A percentile compares a stretch with the other conserved stretches of the same genome.
These are phyloP conservation scores for Drosophila falleni DNA, from an alignment of 2,888 invertebrate genomes.

Conservation along the genomic window DNA sequence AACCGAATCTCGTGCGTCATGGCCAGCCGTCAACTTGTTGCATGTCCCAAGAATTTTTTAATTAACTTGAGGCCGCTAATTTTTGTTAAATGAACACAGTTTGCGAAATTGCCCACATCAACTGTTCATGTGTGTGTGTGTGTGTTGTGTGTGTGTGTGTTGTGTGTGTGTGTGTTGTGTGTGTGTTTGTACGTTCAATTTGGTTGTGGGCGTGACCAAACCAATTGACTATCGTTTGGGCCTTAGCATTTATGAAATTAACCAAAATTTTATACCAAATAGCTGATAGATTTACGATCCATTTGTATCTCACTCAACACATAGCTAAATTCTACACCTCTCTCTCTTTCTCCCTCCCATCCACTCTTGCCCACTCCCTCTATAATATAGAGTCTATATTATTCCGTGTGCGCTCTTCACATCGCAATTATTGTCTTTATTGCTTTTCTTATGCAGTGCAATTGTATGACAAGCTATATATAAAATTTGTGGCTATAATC, in stretches of 20 bases:
- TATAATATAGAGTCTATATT: neutral
- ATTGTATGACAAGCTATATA: slow-evolving; percentile 8
- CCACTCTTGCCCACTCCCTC: too few relatives aligned
- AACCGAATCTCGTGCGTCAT: slow-evolving; percentile 66
- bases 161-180: neutral
- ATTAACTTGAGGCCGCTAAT: slow-evolving; percentile 66
- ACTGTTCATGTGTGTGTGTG: neutral
- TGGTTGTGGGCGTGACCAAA: slow-evolving; percentile 35
- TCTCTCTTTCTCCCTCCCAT: neutral
- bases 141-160: neutral
- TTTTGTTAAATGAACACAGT: slow-evolving; percentile 44
- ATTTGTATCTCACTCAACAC: slow-evolving; percentile 48
- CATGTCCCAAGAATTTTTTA: slow-evolving; percentile 65
- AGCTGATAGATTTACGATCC: slow-evolving; percentile 61
- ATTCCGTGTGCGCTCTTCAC: slow-evolving; percentile 1
- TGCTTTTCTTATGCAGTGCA: slow-evolving; percentile 13
- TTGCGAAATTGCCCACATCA: slow-evolving; percentile 26
- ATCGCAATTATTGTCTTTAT: slow-evolving; percentile 16
- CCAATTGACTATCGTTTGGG: slow-evolving; percentile 30
- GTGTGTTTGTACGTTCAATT: slow-evolving; percentile 10
- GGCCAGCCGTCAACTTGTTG: slow-evolving; percentile 78
- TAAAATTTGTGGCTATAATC: too few relatives aligned
- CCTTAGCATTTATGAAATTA: slow-evolving; percentile 26
- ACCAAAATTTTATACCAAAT: slow-evolving; percentile 17
- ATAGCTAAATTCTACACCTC: slow-evolving; percentile 15